phyloP scores from a whole-genome alignment of 2,797 vertebrate genomes.

The Platyrinchus mystaceus region DNA sequence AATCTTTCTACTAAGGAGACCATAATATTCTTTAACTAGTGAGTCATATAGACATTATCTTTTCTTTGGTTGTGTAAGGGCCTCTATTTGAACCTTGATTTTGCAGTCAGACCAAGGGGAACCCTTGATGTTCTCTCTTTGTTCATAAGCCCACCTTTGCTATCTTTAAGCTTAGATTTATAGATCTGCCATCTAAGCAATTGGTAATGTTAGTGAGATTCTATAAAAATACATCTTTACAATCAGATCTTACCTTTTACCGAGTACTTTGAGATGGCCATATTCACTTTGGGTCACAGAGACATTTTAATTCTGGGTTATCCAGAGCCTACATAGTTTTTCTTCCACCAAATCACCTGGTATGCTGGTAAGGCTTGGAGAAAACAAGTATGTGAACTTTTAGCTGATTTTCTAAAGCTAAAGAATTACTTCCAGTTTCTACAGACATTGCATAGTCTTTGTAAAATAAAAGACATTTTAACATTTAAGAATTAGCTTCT shows the following conservation, averaged over 20 bases:
- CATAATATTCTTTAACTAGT: not conserved
- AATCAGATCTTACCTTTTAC: not conserved
- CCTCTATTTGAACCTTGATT: not conserved
- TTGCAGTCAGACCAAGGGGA: not conserved
- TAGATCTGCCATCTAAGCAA: not conserved
- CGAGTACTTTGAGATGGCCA: not conserved
- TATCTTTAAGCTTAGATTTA: not conserved
- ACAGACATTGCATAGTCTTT: not conserved
- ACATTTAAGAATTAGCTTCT: conserved; percentile 16
- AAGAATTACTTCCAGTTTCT: conserved; percentile 4
- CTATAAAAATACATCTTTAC: not conserved
- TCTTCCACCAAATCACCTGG: not conserved
- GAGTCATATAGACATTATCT: not conserved
- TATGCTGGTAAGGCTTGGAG: not conserved
- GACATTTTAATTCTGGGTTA: not conserved
- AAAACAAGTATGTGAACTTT: not conserved
- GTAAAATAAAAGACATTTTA: conserved; percentile 39
- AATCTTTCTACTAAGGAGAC: not conserved
- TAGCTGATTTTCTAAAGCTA: not conserved
- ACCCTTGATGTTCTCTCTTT: not conserved
- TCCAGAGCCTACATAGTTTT: not conserved
- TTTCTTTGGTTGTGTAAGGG: not conserved
- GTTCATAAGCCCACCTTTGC: not conserved
- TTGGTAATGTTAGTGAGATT: not conserved
- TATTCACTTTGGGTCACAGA: not conserved